Evolutionary conservation across 2,888 invertebrate genomes (phyloP), one percentile per base, ranked within the genome.

Genomic region (Uropetala carovei): DNA sequence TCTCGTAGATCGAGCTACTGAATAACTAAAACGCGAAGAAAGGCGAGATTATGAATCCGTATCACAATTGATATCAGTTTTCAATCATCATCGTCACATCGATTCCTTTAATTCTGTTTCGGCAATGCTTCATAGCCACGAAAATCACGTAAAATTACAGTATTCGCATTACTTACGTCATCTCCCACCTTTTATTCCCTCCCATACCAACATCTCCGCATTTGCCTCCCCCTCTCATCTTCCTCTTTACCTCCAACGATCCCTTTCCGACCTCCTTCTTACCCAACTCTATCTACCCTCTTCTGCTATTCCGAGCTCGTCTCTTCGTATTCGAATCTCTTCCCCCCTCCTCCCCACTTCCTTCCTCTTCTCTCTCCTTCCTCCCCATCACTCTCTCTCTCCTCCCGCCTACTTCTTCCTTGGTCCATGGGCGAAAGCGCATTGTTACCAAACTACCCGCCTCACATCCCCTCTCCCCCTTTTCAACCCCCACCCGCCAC

Each of bases 401-500:
- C 43, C 43, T 83, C 18, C 64, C 75, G 16, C 13, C 30, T 57
- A 18, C 43, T 57, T 83, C 64, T 75, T 18, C 43, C 43, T 43
- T 18, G 60, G 27, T 60, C 86, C 60, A 57, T n/a, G 57, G 83
- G 18, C n/a, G 60, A 64, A 11, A 89, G 64, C 60, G 30, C 64
- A 60, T 86, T 64, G 86, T 43, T 27, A 89, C 83, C 57, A 43
- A 57, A 57, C 57, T 83, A 43, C 83, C n/a, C 30, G 56, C 56
- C 11, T 57, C 83, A 9, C 82, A 16, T 82, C 82, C 82, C 43
- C 43, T 82, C 82, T 82, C 82, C 27, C 82, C 30, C 11, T 14
- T 13, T 13, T 0, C 64, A 0, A 83, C 57, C 68, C n/a, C 27
- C 64, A 43, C 64, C 27, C 86, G 59, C 58, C 85, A 18, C 56